phyloP scores from a whole-genome alignment of 1,140 invertebrate genomes.

The Leucophenga varia region DNA sequence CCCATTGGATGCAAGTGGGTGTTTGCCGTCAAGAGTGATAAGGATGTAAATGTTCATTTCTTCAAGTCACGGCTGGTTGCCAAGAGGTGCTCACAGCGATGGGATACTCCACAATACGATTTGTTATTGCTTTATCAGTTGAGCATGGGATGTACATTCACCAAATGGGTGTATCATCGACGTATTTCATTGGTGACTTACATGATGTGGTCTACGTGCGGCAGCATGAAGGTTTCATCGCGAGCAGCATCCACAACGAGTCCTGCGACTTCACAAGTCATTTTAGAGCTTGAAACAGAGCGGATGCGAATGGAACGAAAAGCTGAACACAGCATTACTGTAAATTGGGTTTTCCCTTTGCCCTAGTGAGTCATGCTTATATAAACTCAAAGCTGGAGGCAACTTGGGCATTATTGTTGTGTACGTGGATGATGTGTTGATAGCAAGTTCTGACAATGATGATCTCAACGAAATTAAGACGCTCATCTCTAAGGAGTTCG shows the following conservation, averaged over 20 bases:
- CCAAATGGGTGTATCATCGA: conserved; percentile 5
- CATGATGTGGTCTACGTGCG: not conserved
- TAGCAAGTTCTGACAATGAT: conserved; percentile 15
- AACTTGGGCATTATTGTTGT: conserved; percentile 7
- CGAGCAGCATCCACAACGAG: conserved; percentile 54
- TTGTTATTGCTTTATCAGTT: conserved; percentile 27
- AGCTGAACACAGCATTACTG: conserved; percentile 28
- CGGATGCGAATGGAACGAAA: conserved; percentile 35
- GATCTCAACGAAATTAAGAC: conserved; percentile 23
- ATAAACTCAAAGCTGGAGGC: too few species aligned
- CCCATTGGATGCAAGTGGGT: conserved; percentile 24
- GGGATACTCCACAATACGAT: conserved; percentile 32
- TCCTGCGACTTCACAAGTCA: conserved; percentile 24
- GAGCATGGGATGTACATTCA: conserved; percentile 5
- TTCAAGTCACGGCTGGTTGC: conserved; percentile 57
- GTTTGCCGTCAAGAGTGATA: conserved; percentile 19
- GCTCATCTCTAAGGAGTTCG: conserved; percentile 27
- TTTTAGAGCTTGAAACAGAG: conserved; percentile 15
- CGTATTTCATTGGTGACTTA: not conserved
- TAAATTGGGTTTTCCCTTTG: not conserved
- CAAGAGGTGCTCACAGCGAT: conserved; percentile 41
- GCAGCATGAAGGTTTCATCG: conserved; percentile 46
- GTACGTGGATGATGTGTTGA: conserved; percentile 40
- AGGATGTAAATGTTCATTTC: conserved; percentile 15
- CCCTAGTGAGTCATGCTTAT: conserved; percentile 55